Evolutionary conservation across 2,888 invertebrate genomes (phyloP), one percentile per base, ranked within the genome.

Genomic region (Acleris cristana): DNA sequence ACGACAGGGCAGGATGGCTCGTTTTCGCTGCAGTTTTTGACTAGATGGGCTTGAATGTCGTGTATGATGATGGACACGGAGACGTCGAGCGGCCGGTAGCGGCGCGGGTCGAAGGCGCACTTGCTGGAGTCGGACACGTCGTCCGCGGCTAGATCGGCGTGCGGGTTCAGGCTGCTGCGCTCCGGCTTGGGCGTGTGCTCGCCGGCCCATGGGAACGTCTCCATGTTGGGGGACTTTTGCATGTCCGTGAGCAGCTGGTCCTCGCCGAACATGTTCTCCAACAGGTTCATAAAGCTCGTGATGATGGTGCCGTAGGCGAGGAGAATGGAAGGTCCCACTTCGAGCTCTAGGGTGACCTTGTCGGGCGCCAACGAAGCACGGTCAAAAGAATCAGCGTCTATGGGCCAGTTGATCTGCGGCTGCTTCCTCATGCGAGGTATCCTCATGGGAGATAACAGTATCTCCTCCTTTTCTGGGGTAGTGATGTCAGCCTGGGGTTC

Each of bases 261-360:
- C 87, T 98, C 98, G 0, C 99, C 99, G 84, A 99, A 98, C 74
- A 99, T 98, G 82, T 99, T 99, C 90, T 99, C 99, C 84, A 98
- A 96, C 52, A 98, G 94, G 88, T 97, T 96, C 80, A 98, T 95
- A 78, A 99, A 97, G 83, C 97, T 96, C 64, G 97, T 95, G 44
- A 99, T 94, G 8, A 99, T 95, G 19, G 98, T 96, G 3, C 99
- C 99, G 81, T 98, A 99, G 0, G 99, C 94, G 76, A 97, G 95
- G 7, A 99, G 89, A 40, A 98, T 96, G 0, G 99, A 99, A 0
- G 99, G 98, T 0, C 98, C 98, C 44, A 99, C 97, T 92, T 99
- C 98, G 26, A 99, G 92, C 79, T 99, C 99, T 0, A 99, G 95
- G 69, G 95, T 96, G 0, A 99, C 97, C 85, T 95, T 95, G 86